Percentiles rank a stretch among this genome's conserved stretches.
Evolutionary conservation across 2,113 vertebrate species (phyloP).

Genomic region (Dicrurus megarhynchus): DNA sequence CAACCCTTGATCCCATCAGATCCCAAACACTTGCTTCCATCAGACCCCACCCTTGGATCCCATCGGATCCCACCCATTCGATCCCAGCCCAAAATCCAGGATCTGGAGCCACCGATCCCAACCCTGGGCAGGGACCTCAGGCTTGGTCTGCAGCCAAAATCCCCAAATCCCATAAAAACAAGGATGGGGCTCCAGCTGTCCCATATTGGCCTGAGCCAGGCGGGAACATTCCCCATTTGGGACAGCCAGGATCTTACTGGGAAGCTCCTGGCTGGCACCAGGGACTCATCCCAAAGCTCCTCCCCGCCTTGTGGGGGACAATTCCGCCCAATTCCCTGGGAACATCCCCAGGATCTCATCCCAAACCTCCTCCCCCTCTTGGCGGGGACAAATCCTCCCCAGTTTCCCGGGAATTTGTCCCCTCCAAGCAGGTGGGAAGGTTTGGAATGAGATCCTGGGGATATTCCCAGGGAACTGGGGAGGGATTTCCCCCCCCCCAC

Average conservation of each 20-base stretch:
- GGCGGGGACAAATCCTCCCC: background rate
- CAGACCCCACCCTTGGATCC: background rate
- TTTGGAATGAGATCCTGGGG: background rate
- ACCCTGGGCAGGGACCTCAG: fast-evolving
- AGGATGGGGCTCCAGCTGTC: background rate
- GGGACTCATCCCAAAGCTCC: background rate
- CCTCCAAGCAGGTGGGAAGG: background rate
- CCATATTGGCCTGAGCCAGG: too few species aligned
- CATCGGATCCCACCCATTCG: fast-evolving
- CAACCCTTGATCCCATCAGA: too few species aligned
- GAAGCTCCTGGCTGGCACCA: background rate
- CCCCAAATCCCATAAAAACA: background rate
- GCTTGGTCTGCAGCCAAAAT: background rate
- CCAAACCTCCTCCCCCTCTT: background rate
- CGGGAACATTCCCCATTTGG: background rate
- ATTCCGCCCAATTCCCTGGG: background rate
- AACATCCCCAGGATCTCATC: background rate
- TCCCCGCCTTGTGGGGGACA: too few species aligned
- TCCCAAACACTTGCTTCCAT: background rate
- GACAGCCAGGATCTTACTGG: background rate
- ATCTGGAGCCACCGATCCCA: background rate
- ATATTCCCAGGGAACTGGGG: background rate
- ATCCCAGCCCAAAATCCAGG: background rate
- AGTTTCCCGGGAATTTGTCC: background rate
- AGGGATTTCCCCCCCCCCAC: background rate